Conservation (phyloP, 1,140 invertebrate species). For the Belonocnema kinseyi region DNA sequence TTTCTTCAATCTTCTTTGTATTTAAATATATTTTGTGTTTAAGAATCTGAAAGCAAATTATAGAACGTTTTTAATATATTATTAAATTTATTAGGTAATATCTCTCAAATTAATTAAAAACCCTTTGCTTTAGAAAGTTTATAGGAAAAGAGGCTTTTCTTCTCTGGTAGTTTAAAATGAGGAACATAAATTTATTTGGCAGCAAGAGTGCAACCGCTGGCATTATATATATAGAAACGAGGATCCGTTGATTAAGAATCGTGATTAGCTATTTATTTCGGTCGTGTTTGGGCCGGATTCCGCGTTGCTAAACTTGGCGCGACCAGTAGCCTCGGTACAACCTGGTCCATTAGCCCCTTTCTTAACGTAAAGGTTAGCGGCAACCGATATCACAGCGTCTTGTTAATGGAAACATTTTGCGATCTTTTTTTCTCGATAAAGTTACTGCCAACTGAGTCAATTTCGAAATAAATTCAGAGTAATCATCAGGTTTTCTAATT, state of each 20-base stretch:
- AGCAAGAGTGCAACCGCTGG: slow-evolving; percentile 8
- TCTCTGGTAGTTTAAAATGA: slow-evolving; percentile 36
- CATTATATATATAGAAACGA: slow-evolving; percentile 51
- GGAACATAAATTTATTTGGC: slow-evolving; percentile 37
- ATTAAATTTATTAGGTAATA: too few species aligned
- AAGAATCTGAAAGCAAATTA: too few species aligned
- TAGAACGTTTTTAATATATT: too few species aligned
- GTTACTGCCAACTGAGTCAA: neutral
- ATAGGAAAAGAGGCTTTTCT: slow-evolving; percentile 39
- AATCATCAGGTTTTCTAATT: slow-evolving; percentile 39
- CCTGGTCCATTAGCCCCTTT: slow-evolving; percentile 73
- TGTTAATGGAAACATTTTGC: slow-evolving; percentile 34
- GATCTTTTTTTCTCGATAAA: slow-evolving; percentile 31
- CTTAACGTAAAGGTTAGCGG: slow-evolving; percentile 59
- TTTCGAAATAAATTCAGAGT: neutral
- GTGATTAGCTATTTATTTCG: slow-evolving; percentile 73
- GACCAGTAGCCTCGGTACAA: slow-evolving; percentile 61
- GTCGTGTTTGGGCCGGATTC: slow-evolving; percentile 69
- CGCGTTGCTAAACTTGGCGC: slow-evolving; percentile 68
- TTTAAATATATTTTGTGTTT: too few species aligned
- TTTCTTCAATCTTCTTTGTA: neutral
- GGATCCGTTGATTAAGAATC: slow-evolving; percentile 69
- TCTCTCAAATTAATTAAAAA: neutral
- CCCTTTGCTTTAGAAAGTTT: neutral
- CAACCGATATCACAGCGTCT: slow-evolving; percentile 44